Evolutionary conservation across 2,113 vertebrate species (phyloP).

Genomic region (Aphyosemion australe): DNA sequence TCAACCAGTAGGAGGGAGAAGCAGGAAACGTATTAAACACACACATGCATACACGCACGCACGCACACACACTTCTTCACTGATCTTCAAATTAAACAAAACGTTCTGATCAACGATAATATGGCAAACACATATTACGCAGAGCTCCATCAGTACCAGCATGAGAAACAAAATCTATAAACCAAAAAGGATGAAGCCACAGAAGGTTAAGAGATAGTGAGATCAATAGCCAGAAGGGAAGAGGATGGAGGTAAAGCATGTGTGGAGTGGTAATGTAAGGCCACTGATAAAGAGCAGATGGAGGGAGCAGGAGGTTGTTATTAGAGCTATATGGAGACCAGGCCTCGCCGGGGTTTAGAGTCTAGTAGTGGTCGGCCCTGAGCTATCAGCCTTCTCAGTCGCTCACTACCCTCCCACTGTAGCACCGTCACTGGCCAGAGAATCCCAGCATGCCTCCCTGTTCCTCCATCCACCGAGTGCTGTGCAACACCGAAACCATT

Average conservation of each 20-base stretch:
- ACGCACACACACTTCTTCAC: neutral
- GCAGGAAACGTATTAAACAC: no score
- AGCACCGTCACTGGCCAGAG: slow-evolving; percentile 50
- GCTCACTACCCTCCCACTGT: slow-evolving; percentile 45
- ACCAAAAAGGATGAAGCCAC: slow-evolving; percentile 7
- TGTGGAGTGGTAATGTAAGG: slow-evolving; percentile 58
- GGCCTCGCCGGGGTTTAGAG: slow-evolving; percentile 51
- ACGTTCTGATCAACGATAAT: neutral
- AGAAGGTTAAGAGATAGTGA: slow-evolving; percentile 41
- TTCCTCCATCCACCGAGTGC: slow-evolving; percentile 30
- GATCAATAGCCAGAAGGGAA: slow-evolving; percentile 49
- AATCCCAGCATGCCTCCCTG: slow-evolving; percentile 53
- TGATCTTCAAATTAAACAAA: neutral
- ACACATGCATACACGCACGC: no score
- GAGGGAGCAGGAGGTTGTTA: slow-evolving; percentile 69
- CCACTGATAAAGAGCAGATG: slow-evolving; percentile 79
- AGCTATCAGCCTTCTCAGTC: slow-evolving; percentile 39
- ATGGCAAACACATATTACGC: slow-evolving; percentile 9
- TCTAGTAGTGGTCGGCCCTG: slow-evolving; percentile 52
- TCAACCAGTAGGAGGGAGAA: no score
- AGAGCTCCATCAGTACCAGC: neutral
- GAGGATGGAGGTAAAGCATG: slow-evolving; percentile 50
- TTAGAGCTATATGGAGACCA: slow-evolving; percentile 66
- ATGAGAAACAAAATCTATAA: neutral
- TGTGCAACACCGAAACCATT: slow-evolving; percentile 50